Evolutionary conservation across 2,797 vertebrate species (phyloP).

Genomic region (Toxotes lorentzi): DNA sequence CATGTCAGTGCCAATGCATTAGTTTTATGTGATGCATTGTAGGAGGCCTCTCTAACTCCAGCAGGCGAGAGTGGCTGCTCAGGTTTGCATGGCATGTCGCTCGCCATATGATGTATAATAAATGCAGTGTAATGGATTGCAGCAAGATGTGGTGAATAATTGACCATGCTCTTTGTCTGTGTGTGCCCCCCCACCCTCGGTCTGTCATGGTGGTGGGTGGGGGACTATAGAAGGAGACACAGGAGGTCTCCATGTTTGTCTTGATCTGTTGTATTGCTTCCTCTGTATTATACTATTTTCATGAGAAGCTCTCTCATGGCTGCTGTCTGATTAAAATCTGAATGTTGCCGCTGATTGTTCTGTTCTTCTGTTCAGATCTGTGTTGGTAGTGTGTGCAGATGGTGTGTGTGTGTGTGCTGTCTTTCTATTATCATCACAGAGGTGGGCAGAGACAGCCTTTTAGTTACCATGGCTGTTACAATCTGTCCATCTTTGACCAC

Average conservation of each 20-base stretch:
- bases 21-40: slow-evolving; percentile 57
- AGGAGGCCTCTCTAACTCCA: slow-evolving; percentile 45
- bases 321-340: slow-evolving; percentile 17
- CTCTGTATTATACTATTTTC: slow-evolving; percentile 24
- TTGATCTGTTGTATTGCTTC: slow-evolving; percentile 28
- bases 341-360: slow-evolving; percentile 13
- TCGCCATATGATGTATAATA: slow-evolving; percentile 81
- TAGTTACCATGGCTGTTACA: slow-evolving; percentile 32
- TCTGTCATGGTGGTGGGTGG: slow-evolving; percentile 13
- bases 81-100: slow-evolving; percentile 66
- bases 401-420: slow-evolving; percentile 17
- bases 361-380: slow-evolving; percentile 19
- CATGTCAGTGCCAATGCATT: slow-evolving; percentile 44
- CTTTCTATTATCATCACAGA: slow-evolving; percentile 33
- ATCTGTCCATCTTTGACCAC: slow-evolving; percentile 33
- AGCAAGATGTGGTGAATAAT: slow-evolving; percentile 82
- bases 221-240: slow-evolving; percentile 29
- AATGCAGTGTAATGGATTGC: slow-evolving; percentile 85
- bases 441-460: slow-evolving; percentile 37
- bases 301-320: slow-evolving; percentile 24
- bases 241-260: slow-evolving; percentile 34
- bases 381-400: slow-evolving; percentile 24
- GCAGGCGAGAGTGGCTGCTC: slow-evolving; percentile 53
- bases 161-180: slow-evolving; percentile 81
- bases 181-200: slow-evolving; percentile 19